Percentiles rank a stretch among this genome's conserved stretches.
Evolutionary conservation across 2,797 vertebrate species (phyloP).

Genomic region (Clarias fuscus): DNA sequence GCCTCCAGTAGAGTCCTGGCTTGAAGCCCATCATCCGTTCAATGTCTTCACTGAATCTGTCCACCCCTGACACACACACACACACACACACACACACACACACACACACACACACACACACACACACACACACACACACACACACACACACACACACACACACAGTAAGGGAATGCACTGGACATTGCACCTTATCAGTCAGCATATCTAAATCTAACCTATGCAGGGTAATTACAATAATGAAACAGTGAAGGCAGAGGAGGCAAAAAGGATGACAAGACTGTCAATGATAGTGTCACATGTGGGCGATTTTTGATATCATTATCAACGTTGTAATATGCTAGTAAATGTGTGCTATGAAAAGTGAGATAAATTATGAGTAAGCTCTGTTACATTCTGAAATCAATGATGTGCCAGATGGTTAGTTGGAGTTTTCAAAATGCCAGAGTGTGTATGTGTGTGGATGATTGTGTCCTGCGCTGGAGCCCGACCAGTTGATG

Average conservation of each 20-base stretch:
- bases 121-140: constrained; percentile 21
- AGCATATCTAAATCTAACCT: constrained; percentile 34
- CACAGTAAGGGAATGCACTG: constrained; percentile 21
- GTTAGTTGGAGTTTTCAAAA: no score
- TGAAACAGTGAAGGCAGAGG: neutral
- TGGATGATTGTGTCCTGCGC: no score
- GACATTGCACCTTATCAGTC: constrained; percentile 25
- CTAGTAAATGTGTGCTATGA: neutral
- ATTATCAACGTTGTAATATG: no score
- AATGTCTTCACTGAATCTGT: constrained; percentile 97
- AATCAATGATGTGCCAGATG: neutral
- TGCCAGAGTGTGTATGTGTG: no score
- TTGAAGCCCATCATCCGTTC: constrained; percentile 98
- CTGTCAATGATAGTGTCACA: neutral
- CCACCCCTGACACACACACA: constrained; percentile 81
- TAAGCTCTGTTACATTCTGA: neutral
- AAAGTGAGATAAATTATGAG: neutral
- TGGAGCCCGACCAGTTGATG: no score
- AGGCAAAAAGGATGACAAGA: neutral
- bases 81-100: neutral
- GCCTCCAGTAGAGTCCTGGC: constrained; percentile 96
- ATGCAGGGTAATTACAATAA: constrained; percentile 23
- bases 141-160: constrained; percentile 20
- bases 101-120: constrained; percentile 34
- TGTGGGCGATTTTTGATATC: neutral